Evolutionary conservation across 2,888 invertebrate species (phyloP), one percentile per base, ranked within the genome.

Genomic region (Conus canariensis): DNA sequence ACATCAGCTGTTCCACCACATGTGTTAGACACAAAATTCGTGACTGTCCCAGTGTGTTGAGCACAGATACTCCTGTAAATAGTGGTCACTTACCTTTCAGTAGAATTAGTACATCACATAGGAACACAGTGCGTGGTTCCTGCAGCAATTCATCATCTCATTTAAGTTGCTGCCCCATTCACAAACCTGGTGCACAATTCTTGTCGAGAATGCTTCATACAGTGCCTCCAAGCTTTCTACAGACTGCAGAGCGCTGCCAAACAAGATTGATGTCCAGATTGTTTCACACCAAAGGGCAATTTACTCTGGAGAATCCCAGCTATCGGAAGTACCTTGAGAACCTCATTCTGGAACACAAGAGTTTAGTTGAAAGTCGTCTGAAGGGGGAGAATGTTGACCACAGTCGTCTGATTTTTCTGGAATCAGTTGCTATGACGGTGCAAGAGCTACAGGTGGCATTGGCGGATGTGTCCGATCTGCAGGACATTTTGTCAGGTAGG

Each of bases 321-420:
- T 91, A 90, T 58, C 45, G 56, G 0, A 25, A 74, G 16, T 91
- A 90, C 77, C 74, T 91, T 87, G 80, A 90, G 58, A 90, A 90
- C n/a, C 90, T 91, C 19, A 22, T 87, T 8, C 74, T 85, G 30
- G 91, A 91, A 45, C 86, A 90, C 77, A 7, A n/a, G 16, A 7
- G 19, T 14, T 30, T 56, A 59, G 14, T 64, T 16, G 70, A 59
- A 64, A 25, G 12, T 10, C 25, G 45, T 14, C 30, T n/a, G 67
- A 83, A n/a, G 58, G 82, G 88, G 16, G 80, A 64, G 10, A 85
- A 19, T 25, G 64, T 58, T n/a, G 87, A 64, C 83, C 88, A 89
- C 2, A 16, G 9, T 25, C 88, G 86, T n/a, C 16, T 90, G 22
- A 77, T 85, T 14, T 91, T 91, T 70, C 89, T 90, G 64, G 80